Percentiles rank a stretch among this genome's conserved stretches.
Evolutionary conservation across 2,797 vertebrate genomes (phyloP).

Genomic region (Glossophaga mutica): DNA sequence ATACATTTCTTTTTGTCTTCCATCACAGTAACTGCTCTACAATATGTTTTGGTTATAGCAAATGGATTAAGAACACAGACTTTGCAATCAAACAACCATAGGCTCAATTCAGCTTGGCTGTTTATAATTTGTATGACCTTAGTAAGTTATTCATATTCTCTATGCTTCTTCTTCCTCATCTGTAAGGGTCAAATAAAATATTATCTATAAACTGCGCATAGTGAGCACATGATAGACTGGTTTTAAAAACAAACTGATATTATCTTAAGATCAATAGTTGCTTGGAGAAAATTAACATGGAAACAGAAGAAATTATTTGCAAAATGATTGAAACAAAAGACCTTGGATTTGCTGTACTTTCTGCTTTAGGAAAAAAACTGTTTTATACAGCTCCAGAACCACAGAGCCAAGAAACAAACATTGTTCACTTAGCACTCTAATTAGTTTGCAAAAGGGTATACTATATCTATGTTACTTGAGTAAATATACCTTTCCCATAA

Average conservation of each 20-base stretch:
- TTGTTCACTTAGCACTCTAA: background rate
- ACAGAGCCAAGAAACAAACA: background rate
- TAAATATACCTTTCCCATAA: slow-evolving; percentile 9
- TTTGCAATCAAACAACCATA: background rate
- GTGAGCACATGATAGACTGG: background rate
- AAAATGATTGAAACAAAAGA: slow-evolving; percentile 20
- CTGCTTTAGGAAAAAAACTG: background rate
- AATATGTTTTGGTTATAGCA: background rate
- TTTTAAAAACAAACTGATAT: slow-evolving; percentile 7
- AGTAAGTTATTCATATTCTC: slow-evolving; percentile 3
- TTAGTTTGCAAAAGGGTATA: background rate
- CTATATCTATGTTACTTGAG: background rate
- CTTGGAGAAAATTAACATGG: background rate
- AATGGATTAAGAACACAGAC: background rate
- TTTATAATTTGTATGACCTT: background rate
- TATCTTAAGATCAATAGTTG: slow-evolving; percentile 22
- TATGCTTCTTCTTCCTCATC: background rate
- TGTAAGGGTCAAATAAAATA: slow-evolving; percentile 38
- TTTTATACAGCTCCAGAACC: background rate
- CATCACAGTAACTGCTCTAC: background rate
- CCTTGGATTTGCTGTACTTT: background rate
- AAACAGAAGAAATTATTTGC: background rate
- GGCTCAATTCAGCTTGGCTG: background rate
- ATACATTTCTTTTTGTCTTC: background rate
- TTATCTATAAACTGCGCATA: background rate